phyloP scores from a whole-genome alignment of 2,797 vertebrate genomes.

The Pogoniulus pusillus region DNA sequence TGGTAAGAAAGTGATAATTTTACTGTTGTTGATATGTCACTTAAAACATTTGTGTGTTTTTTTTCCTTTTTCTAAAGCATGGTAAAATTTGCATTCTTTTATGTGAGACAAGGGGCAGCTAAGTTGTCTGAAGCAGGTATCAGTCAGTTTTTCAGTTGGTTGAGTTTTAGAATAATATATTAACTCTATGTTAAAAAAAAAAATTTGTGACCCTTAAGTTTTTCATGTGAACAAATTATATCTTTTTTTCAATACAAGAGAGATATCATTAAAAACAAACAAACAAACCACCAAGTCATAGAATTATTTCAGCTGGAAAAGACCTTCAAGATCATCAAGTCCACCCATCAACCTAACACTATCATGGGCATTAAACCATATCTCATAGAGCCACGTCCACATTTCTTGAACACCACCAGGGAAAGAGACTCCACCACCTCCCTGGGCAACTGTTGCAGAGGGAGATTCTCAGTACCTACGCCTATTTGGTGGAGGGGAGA shows the following conservation, averaged over 20 bases:
- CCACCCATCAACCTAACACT: no score
- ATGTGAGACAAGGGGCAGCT: neutral
- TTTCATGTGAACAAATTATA: neutral
- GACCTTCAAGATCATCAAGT: no score
- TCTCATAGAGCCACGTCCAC: no score
- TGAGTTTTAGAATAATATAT: neutral
- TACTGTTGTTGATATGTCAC: neutral
- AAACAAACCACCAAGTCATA: no score
- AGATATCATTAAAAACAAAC: neutral
- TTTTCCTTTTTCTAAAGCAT: neutral
- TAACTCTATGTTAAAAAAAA: neutral
- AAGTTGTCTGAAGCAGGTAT: neutral
- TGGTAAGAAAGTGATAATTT: neutral
- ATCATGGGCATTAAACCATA: no score
- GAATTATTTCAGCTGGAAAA: no score
- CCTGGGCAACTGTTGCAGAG: no score
- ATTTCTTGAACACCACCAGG: no score
- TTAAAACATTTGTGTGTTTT: neutral
- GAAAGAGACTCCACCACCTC: no score
- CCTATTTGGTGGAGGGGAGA: no score
- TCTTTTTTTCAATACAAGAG: neutral
- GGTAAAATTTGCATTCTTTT: neutral
- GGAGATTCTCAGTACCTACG: no score
- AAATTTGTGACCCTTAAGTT: neutral
- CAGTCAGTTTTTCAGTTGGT: neutral